These are phyloP conservation scores for Ochlodes sylvanus DNA, from an alignment of 2,888 invertebrate species.

Conservation along the genomic window DNA sequence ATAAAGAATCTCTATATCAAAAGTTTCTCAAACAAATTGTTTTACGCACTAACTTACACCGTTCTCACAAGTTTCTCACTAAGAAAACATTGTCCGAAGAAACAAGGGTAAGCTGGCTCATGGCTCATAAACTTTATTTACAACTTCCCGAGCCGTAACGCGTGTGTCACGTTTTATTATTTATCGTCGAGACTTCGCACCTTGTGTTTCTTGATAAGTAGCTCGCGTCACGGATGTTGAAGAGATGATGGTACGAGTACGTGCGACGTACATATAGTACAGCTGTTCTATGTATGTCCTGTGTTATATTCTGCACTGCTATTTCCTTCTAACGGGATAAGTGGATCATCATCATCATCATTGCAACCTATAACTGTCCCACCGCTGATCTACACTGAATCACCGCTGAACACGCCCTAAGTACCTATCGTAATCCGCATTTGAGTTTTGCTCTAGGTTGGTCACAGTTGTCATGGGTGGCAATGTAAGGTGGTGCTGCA, in stretches of 20 bases:
- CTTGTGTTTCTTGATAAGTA: slow-evolving; percentile 8
- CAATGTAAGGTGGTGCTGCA: no score
- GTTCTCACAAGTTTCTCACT: slow-evolving; percentile 19
- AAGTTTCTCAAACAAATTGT: slow-evolving; percentile 4
- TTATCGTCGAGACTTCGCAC: slow-evolving; percentile 26
- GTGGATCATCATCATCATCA: no score
- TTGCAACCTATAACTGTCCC: no score
- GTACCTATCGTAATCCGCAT: no score
- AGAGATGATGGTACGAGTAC: neutral
- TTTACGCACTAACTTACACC: slow-evolving; percentile 11
- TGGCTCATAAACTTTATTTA: slow-evolving; percentile 41
- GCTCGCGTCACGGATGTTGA: neutral
- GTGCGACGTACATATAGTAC: neutral
- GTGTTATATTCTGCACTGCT: no score
- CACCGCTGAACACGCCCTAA: no score
- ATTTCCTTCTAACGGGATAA: no score
- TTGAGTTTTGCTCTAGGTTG: no score
- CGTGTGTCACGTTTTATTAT: slow-evolving; percentile 39
- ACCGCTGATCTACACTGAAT: no score
- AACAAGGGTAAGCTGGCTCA: slow-evolving; percentile 26
- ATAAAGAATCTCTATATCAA: neutral
- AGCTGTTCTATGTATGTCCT: no score
- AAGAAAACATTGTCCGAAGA: slow-evolving; percentile 21
- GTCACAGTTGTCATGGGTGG: no score
- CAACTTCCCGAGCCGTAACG: slow-evolving; percentile 40